Conservation (phyloP, 2,888 invertebrate genomes). For the Aspidiotus rigidus region DNA sequence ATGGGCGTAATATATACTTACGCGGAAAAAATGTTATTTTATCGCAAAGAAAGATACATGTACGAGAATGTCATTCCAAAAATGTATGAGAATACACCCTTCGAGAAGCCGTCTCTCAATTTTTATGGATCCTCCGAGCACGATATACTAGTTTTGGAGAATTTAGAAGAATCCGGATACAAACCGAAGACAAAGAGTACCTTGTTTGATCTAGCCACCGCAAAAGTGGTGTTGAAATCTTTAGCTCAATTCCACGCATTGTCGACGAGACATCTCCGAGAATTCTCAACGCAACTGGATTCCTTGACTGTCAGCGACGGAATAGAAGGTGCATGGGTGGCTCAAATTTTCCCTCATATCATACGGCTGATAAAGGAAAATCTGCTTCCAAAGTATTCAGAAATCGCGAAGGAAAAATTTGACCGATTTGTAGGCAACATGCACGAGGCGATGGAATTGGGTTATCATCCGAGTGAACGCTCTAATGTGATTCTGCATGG, state of each 20-base stretch:
- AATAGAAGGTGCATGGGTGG: too few species aligned
- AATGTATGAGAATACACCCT: background rate
- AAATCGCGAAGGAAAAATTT: too few species aligned
- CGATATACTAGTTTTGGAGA: background rate
- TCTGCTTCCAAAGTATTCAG: too few species aligned
- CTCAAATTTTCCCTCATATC: too few species aligned
- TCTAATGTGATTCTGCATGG: background rate
- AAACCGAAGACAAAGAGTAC: background rate
- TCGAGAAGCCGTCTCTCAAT: background rate
- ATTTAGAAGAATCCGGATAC: background rate
- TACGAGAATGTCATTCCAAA: background rate
- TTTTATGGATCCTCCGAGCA: background rate
- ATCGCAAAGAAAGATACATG: slow-evolving; percentile 1
- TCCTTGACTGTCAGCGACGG: too few species aligned
- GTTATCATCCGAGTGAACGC: background rate
- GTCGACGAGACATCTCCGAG: too few species aligned
- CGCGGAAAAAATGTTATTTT: background rate
- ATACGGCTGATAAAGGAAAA: too few species aligned
- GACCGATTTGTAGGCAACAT: too few species aligned
- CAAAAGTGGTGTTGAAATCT: background rate
- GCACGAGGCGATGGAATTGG: too few species aligned
- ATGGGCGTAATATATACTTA: too few species aligned
- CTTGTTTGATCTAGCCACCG: too few species aligned
- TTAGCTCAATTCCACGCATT: slow-evolving; percentile 1
- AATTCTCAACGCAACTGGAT: too few species aligned